These are phyloP conservation scores for Synergus umbraculus DNA, from an alignment of 2,888 invertebrate genomes.

Conservation along the genomic window DNA sequence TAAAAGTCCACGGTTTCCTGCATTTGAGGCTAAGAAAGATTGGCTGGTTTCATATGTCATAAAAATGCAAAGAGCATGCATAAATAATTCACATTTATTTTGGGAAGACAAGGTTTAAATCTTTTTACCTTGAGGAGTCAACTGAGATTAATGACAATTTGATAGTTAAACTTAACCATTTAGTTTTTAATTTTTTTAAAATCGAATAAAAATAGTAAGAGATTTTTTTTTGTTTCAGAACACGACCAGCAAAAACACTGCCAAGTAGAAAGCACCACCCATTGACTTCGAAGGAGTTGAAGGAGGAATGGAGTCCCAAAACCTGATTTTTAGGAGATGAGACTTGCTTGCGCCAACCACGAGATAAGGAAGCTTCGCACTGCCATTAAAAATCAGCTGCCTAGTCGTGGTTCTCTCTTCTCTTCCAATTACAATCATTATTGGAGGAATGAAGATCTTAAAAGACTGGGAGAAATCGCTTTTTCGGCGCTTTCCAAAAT, in stretches of 20 bases:
- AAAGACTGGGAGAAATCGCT: constrained; percentile 39
- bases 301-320: constrained; percentile 25
- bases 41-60: constrained; percentile 3
- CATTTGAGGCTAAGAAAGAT: constrained; percentile 9
- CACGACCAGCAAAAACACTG: constrained; percentile 51
- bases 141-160: not conserved
- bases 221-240: constrained; percentile 50
- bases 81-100: constrained; percentile 23
- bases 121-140: not conserved
- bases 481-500: constrained; percentile 20
- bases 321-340: constrained; percentile 42
- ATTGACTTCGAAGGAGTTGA: constrained; percentile 34
- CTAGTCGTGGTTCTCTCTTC: constrained; percentile 55
- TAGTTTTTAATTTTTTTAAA: not conserved
- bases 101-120: not conserved
- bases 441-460: constrained; percentile 35
- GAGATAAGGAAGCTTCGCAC: constrained; percentile 48
- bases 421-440: constrained; percentile 43
- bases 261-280: constrained; percentile 38
- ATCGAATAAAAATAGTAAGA: not conserved
- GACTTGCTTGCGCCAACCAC: constrained; percentile 27
- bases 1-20: not conserved
- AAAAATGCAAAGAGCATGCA: constrained; percentile 28
- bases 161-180: not conserved
- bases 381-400: constrained; percentile 51